Evolutionary conservation across 1,140 invertebrate species (phyloP).

Genomic region (Drosophila rufa): DNA sequence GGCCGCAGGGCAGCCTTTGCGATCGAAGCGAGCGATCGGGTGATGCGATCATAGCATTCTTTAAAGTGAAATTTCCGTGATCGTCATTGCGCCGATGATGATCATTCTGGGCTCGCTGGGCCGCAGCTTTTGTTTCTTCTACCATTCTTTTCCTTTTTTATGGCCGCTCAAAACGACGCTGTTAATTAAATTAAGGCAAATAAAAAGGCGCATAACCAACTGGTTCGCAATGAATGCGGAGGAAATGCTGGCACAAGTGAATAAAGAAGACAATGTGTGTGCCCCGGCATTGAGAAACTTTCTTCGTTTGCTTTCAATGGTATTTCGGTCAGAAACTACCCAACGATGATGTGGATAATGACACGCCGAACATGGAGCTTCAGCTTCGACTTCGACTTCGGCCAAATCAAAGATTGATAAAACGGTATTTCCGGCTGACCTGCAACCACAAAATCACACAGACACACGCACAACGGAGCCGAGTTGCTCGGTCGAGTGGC

Average conservation of each 20-base stretch:
- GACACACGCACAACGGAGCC: constrained; percentile 18
- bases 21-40: constrained; percentile 22
- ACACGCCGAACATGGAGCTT: constrained; percentile 18
- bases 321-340: constrained; percentile 75
- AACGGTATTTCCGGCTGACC: constrained; percentile 73
- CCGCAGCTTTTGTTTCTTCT: constrained; percentile 24
- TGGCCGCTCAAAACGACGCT: constrained; percentile 66
- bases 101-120: constrained; percentile 28
- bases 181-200: constrained; percentile 80
- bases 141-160: constrained; percentile 46
- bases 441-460: constrained; percentile 21
- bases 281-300: constrained; percentile 67
- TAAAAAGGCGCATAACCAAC: constrained; percentile 73
- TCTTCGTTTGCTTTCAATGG: constrained; percentile 82
- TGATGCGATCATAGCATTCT: constrained; percentile 68
- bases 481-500: constrained; percentile 29
- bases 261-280: constrained; percentile 43
- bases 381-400: constrained; percentile 1
- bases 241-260: constrained; percentile 56
- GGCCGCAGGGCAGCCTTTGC: constrained; percentile 43
- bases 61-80: constrained; percentile 75
- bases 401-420: constrained; percentile 61
- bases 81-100: constrained; percentile 37
- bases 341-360: constrained; percentile 47
- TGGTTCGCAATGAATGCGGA: constrained; percentile 57